phyloP scores from a whole-genome alignment of 1,140 invertebrate species.

The Drosophila pachea region DNA sequence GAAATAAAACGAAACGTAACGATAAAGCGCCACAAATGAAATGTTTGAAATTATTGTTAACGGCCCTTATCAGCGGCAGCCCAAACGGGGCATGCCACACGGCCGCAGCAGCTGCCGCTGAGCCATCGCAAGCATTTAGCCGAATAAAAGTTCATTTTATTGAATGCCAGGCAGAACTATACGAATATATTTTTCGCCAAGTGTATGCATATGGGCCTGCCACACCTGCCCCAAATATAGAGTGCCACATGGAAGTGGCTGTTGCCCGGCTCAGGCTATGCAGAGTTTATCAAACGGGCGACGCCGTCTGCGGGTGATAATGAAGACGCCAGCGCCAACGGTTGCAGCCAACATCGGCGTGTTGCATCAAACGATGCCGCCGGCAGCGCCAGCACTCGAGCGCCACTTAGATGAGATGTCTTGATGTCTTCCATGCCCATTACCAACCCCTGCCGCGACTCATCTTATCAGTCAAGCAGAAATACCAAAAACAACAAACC shows the following conservation, averaged over 20 bases:
- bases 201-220: constrained; percentile 11
- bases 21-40: constrained; percentile 27
- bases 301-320: constrained; percentile 51
- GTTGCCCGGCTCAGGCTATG: constrained; percentile 42
- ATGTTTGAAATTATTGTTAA: constrained; percentile 49
- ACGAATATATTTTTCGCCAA: background rate
- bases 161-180: constrained; percentile 30
- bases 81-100: constrained; percentile 31
- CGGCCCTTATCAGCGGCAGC: constrained; percentile 33
- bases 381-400: constrained; percentile 62
- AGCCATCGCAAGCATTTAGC: constrained; percentile 31
- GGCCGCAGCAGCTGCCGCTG: constrained; percentile 15
- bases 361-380: constrained; percentile 64
- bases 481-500: constrained; percentile 24
- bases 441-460: background rate
- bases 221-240: constrained; percentile 11
- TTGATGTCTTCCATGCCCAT: constrained; percentile 40
- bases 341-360: constrained; percentile 9
- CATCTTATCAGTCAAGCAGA: constrained; percentile 35
- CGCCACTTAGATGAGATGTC: constrained; percentile 76
- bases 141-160: constrained; percentile 43
- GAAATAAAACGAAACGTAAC: constrained; percentile 11
- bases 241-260: constrained; percentile 13
- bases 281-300: constrained; percentile 59
- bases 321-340: constrained; percentile 64